Percentiles rank a stretch among this genome's conserved stretches.
phyloP scores from a whole-genome alignment of 1,140 invertebrate genomes.

The Asobara japonica region DNA sequence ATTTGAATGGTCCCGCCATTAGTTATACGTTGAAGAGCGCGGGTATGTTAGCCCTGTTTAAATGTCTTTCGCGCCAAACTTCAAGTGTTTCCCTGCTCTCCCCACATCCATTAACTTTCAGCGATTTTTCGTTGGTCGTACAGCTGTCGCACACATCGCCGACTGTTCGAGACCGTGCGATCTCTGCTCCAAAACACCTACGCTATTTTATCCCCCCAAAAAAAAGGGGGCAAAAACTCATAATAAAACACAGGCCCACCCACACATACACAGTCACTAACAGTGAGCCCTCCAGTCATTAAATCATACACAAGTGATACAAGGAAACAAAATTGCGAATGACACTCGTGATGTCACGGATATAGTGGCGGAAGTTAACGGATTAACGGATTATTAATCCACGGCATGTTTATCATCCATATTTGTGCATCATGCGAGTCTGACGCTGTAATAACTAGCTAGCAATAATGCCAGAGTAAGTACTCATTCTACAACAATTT shows the following conservation, averaged over 20 bases:
- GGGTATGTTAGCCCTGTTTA: too few relatives aligned
- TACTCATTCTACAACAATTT: too few relatives aligned
- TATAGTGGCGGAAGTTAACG: conserved; percentile 40
- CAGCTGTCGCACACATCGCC: neutral
- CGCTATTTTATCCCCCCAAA: neutral
- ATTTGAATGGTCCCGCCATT: too few relatives aligned
- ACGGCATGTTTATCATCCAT: conserved; percentile 20
- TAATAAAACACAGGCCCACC: neutral
- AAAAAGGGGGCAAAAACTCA: neutral
- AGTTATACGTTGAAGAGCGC: too few relatives aligned
- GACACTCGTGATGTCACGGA: conserved; percentile 44
- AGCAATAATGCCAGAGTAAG: conserved; percentile 51
- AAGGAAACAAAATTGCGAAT: conserved; percentile 47
- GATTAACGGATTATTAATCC: conserved; percentile 43
- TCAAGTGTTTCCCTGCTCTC: too few relatives aligned
- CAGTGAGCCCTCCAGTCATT: too few relatives aligned
- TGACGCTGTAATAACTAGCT: conserved; percentile 26
- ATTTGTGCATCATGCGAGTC: conserved; percentile 29
- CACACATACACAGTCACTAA: neutral
- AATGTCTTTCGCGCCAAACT: too few relatives aligned
- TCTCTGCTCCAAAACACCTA: neutral
- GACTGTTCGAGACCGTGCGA: too few relatives aligned
- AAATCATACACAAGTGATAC: too few relatives aligned
- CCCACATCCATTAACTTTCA: too few relatives aligned
- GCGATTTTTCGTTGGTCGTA: too few relatives aligned